Evolutionary conservation across 2,113 vertebrate genomes (phyloP), one percentile per base, ranked within the genome.

Genomic region (Ivindomyrus marchei): DNA sequence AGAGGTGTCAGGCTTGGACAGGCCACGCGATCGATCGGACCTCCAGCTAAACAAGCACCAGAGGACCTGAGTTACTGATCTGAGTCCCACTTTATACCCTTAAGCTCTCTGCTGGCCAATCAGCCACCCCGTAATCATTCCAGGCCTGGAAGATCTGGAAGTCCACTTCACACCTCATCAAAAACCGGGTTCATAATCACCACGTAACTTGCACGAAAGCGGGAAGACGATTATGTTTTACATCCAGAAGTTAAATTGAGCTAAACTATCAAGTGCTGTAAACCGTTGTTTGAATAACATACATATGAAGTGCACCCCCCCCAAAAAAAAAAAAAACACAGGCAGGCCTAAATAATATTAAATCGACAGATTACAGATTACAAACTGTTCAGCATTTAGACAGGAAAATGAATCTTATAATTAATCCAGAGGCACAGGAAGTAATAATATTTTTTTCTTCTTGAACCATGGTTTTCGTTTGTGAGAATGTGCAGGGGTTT

Each of bases 381-480:
- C 10, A 36, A 90, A 74, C 36, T 47, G 24, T 91, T 83, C 85
- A 66, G 70, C 56, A 90, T 87, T 53, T 47, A 80, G 74, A 27
- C 24, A 15, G 24, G 49, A 88, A 89, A 89, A 91, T 89, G 24
- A 91, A 86, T 77, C 52, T 56, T 50, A 39, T 47, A 66, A 90
- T 87, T 46, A 84, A 88, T 47, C 77, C 47, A 66, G 45, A 62
- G 39, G 53, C 70, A 45, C n/a, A 62, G 39, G 89, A 15, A 87
- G 88, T 62, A 90, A 70, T 90, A 56, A 53, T 90, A 84, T 53
- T 89, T 24, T 56, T 87, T 90, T 84, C 49, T 89, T 85, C 31
- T 46, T 87, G 49, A 90, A 58, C 77, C 52, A n/a, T 49, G 31
- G 58, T 24, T 27, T 90, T 86, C 85, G 39, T 89, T 88, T 89